Base-by-base conservation (phyloP, 2,113 vertebrate genomes). In the Scatophagus argus region DNA sequence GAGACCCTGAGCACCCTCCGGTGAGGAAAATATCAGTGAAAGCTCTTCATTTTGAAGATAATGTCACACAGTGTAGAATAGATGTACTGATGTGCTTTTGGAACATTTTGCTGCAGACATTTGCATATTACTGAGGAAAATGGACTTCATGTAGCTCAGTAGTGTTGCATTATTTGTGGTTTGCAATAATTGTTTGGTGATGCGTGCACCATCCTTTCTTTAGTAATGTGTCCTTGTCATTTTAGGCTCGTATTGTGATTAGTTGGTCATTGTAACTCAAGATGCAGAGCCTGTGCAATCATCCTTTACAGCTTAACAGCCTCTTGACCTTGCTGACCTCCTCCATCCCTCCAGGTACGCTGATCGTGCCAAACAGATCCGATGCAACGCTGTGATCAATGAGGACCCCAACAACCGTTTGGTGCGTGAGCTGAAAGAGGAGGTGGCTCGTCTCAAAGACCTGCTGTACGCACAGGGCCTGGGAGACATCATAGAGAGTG, bases 401-500 rank as follows among this genome's bases (percentile, higher is more conserved):
- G 98, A 99, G 88, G 98, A 99, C 84, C 98, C 98, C 87, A 99
- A 97, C 94, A 99, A 99, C 93, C 97, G 97, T 5, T 94, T 99
- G 81, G 98, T 99, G 91, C 95, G 98, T 0, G 98, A 99, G 89
- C 95, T 99, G 84, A 99, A 99, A 88, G 98, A 99, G 0, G 98
- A 99, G 76, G 98, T 99, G 93, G 95, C 98, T 6, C 96, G 98
- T 23, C 96, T 99, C 88, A 95, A 96, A 29, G 98, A 99, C 74
- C 96, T 99, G 25, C 94, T 99, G 13, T 98, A 95, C 0, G 92
- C 98, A 23, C 98, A 99, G 89, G 98, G 98, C 34, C 96, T 99
- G 0, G 97, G 98, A 21, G 98, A 99, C 93, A 98, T 99, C 92
- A 97, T 99, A 5, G 98, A 99, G 91, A 97, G 98, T 99, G 95